phyloP scores from a whole-genome alignment of 2,113 vertebrate genomes.

The Mobula hypostoma region DNA sequence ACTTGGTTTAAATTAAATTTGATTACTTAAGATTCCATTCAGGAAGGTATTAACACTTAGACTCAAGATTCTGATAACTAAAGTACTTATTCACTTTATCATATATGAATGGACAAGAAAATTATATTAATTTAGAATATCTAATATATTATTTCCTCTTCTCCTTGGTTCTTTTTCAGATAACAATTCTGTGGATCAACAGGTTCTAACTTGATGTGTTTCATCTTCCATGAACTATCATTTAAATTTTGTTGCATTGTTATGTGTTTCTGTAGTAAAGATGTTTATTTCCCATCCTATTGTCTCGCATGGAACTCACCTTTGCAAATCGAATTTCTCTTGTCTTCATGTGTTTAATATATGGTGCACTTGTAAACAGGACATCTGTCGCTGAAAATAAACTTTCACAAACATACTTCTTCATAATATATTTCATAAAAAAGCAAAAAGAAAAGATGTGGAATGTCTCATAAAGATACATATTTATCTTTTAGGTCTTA shows the following conservation, averaged over 20 bases:
- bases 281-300: slow-evolving; percentile 37
- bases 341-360: slow-evolving; percentile 53
- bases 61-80: not conserved
- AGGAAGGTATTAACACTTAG: not conserved
- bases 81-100: not conserved
- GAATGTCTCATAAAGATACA: not conserved
- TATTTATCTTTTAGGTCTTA: not conserved
- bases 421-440: slow-evolving; percentile 26
- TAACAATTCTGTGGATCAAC: slow-evolving; percentile 86
- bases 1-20: slow-evolving; percentile 18
- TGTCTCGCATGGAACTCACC: slow-evolving; percentile 65
- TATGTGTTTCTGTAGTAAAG: slow-evolving; percentile 36
- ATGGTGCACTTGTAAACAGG: slow-evolving; percentile 41
- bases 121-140: slow-evolving; percentile 42
- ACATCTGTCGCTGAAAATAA: slow-evolving; percentile 5
- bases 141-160: slow-evolving; percentile 63
- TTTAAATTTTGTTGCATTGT: slow-evolving; percentile 58
- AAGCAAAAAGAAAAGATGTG: slow-evolving; percentile 38
- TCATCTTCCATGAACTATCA: slow-evolving; percentile 52
- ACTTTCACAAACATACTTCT: not conserved
- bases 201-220: slow-evolving; percentile 74
- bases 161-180: slow-evolving; percentile 83
- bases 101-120: slow-evolving; percentile 21
- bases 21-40: not conserved
- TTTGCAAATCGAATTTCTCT: slow-evolving; percentile 51